phyloP scores from a whole-genome alignment of 2,888 invertebrate genomes.

The Leucophenga montana region DNA sequence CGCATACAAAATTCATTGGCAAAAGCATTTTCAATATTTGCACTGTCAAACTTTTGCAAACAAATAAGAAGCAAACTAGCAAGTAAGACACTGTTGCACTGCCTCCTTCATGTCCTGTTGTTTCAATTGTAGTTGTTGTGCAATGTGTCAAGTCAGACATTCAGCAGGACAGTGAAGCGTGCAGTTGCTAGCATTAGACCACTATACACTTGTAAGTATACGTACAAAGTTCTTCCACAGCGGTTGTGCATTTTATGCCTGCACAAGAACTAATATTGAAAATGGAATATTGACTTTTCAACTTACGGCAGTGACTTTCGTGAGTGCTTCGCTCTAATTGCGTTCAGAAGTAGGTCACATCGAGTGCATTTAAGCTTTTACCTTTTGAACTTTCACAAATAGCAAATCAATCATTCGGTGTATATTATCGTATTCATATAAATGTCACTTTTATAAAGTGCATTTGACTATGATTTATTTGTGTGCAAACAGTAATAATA shows the following conservation, averaged over 20 bases:
- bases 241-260: too few relatives aligned
- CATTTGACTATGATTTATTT: too few relatives aligned
- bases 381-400: background rate
- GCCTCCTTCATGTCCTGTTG: background rate
- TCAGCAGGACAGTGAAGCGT: background rate
- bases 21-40: slow-evolving; percentile 50
- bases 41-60: slow-evolving; percentile 49
- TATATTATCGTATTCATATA: too few relatives aligned
- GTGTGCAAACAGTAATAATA: too few relatives aligned
- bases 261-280: slow-evolving; percentile 3
- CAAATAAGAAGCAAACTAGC: slow-evolving; percentile 30
- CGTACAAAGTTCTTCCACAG: background rate
- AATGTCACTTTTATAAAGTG: too few relatives aligned
- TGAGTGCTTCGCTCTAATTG: slow-evolving; percentile 1
- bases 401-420: too few relatives aligned
- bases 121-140: background rate
- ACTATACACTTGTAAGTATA: background rate
- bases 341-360: background rate
- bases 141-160: background rate
- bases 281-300: slow-evolving; percentile 17
- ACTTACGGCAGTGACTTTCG: background rate
- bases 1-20: background rate
- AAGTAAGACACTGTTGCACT: slow-evolving; percentile 29
- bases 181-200: background rate
- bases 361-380: background rate